A percentile compares a stretch with the other conserved stretches of the same genome.
Conservation (phyloP, 2,888 invertebrate species). For the Cartodere bifasciata region DNA sequence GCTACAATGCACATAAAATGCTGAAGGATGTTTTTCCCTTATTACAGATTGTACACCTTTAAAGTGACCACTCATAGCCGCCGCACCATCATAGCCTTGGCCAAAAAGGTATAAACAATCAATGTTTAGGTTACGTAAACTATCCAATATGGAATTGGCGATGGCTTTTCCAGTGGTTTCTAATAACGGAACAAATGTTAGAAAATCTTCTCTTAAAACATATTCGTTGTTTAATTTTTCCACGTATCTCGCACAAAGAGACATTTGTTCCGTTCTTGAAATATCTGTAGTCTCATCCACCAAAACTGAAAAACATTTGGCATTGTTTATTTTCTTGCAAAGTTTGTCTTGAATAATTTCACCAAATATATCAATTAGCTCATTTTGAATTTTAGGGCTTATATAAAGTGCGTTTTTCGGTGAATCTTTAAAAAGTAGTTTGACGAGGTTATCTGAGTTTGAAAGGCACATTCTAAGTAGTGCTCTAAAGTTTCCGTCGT, state of each 20-base stretch:
- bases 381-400: constrained; percentile 21
- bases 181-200: too few relatives aligned
- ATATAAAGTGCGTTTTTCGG: constrained; percentile 15
- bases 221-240: too few relatives aligned
- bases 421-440: constrained; percentile 16
- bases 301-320: constrained; percentile 19
- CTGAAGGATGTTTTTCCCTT: too few relatives aligned
- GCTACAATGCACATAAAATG: too few relatives aligned
- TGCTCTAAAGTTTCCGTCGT: constrained; percentile 23
- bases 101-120: too few relatives aligned
- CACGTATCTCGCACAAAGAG: constrained; percentile 19
- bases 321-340: constrained; percentile 16
- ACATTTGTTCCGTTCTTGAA: constrained; percentile 19
- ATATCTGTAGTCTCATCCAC: constrained; percentile 23
- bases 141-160: too few relatives aligned
- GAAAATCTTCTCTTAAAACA: too few relatives aligned
- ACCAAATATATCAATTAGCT: constrained; percentile 18
- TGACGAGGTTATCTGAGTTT: constrained; percentile 19
- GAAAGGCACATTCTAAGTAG: constrained; percentile 20
- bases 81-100: too few relatives aligned
- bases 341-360: constrained; percentile 16
- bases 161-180: too few relatives aligned
- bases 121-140: too few relatives aligned
- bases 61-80: too few relatives aligned
- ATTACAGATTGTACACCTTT: too few relatives aligned